Conservation (phyloP, 1,140 invertebrate genomes). For the Drosophila nikananu region DNA sequence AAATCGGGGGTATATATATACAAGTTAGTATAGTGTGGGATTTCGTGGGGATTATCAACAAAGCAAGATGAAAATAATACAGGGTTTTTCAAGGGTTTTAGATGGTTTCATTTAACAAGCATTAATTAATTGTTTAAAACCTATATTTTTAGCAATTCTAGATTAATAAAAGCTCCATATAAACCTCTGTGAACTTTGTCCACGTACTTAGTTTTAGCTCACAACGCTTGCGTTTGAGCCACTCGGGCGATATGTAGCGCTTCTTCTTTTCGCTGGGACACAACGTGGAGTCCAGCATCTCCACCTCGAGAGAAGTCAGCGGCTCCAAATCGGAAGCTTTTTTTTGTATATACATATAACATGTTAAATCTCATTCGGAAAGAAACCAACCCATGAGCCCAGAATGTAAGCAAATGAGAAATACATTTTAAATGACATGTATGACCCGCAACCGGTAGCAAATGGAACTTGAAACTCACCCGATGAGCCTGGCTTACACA, state of each 20-base stretch:
- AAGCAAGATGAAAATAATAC: conserved; percentile 8
- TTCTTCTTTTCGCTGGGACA: conserved; percentile 74
- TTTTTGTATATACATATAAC: conserved; percentile 6
- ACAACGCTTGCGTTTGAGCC: conserved; percentile 83
- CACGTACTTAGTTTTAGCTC: conserved; percentile 83
- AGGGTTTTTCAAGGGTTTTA: neutral
- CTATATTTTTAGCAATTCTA: neutral
- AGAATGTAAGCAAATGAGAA: conserved; percentile 18
- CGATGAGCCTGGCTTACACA: conserved; percentile 89
- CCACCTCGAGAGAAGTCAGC: conserved; percentile 52
- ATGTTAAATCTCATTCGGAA: neutral
- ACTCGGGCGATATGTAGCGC: conserved; percentile 82
- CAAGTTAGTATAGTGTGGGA: conserved; percentile 14
- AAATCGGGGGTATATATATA: conserved; percentile 8
- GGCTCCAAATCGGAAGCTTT: conserved; percentile 67
- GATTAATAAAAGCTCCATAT: neutral
- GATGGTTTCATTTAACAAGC: neutral
- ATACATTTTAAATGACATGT: conserved; percentile 23
- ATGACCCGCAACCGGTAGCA: conserved; percentile 18
- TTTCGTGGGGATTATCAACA: conserved; percentile 8
- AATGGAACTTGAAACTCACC: conserved; percentile 85
- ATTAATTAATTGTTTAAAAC: neutral
- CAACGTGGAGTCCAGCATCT: conserved; percentile 32
- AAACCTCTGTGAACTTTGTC: neutral
- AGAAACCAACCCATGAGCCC: conserved; percentile 15